Percentiles rank a stretch among this genome's conserved stretches.
These are phyloP conservation scores for Lordiphosa stackelbergi DNA, from an alignment of 1,140 invertebrate species.

Conservation along the genomic window DNA sequence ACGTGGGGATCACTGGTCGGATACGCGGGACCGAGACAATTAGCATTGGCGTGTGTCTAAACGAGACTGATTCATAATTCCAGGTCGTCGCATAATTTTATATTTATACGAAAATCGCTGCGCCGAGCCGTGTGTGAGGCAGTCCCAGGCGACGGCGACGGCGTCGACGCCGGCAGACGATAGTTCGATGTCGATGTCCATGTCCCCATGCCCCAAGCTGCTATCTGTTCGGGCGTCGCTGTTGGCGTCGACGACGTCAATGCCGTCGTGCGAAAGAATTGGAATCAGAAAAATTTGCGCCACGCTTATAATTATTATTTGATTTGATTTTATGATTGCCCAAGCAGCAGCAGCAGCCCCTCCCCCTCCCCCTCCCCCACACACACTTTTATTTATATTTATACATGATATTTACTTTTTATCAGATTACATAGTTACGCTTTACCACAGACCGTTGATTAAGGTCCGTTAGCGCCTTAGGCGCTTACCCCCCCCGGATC, in stretches of 20 bases:
- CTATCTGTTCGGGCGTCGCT: neutral
- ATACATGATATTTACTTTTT: slow-evolving; percentile 29
- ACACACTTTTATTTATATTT: slow-evolving; percentile 16
- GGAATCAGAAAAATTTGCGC: slow-evolving; percentile 30
- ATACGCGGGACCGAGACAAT: slow-evolving; percentile 46
- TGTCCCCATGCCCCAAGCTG: neutral
- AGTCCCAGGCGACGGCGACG: slow-evolving; percentile 20
- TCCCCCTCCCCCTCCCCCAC: neutral
- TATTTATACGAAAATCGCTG: slow-evolving; percentile 69
- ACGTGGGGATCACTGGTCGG: slow-evolving; percentile 11
- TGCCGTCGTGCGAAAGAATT: slow-evolving; percentile 41
- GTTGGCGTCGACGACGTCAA: slow-evolving; percentile 37
- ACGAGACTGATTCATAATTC: slow-evolving; percentile 67
- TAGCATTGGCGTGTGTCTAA: slow-evolving; percentile 70
- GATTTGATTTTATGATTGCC: slow-evolving; percentile 45
- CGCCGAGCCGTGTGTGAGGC: slow-evolving; percentile 36
- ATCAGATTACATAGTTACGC: slow-evolving; percentile 28
- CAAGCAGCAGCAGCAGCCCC: slow-evolving; percentile 1
- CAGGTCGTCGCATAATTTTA: slow-evolving; percentile 62
- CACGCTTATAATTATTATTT: slow-evolving; percentile 62
- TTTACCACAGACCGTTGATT: neutral
- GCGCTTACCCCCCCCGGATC: neutral
- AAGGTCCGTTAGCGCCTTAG: slow-evolving; percentile 3
- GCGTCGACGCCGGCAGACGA: slow-evolving; percentile 4
- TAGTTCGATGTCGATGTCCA: slow-evolving; percentile 1